Evolutionary conservation across 2,888 invertebrate genomes (phyloP).

Genomic region (Cheilosia vulpina): DNA sequence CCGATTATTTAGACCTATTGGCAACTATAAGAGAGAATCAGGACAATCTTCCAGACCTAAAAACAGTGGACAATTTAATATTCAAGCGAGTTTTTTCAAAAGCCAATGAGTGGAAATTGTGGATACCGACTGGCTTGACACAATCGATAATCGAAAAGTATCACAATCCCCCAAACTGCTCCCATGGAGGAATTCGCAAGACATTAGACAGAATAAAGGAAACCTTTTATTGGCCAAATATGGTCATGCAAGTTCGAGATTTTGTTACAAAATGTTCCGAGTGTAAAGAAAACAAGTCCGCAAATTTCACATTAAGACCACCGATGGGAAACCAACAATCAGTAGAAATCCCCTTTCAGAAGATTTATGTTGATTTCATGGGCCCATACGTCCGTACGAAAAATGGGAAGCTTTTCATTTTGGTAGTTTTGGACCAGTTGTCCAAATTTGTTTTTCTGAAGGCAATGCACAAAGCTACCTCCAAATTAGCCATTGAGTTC

Average conservation of each 20-base stretch:
- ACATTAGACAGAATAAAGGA: no score
- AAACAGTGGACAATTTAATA: not conserved
- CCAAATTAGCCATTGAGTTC: conserved; percentile 17
- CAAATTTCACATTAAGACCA: conserved; percentile 20
- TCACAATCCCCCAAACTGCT: no score
- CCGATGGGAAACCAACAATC: conserved; percentile 49
- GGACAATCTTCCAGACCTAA: not conserved
- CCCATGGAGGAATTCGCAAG: no score
- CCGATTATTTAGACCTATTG: not conserved
- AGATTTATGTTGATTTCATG: conserved; percentile 58
- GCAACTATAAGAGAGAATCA: not conserved
- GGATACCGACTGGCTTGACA: no score
- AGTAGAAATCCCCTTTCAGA: conserved; percentile 54
- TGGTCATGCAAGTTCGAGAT: not conserved
- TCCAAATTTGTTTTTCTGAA: conserved; percentile 55
- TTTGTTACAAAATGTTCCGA: not conserved
- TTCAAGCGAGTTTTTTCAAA: not conserved
- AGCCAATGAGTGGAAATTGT: no score
- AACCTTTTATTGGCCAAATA: conserved; percentile 9
- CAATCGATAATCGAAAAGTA: no score
- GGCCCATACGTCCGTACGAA: conserved; percentile 68
- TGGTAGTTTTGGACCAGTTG: conserved; percentile 60
- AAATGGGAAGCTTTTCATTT: no score
- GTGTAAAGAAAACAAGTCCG: conserved; percentile 2
- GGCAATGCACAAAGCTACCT: conserved; percentile 38